Percentiles rank a stretch among this genome's conserved stretches.
These are phyloP conservation scores for Coenobita brevimanus DNA, from an alignment of 1,140 invertebrate species.

Conservation along the genomic window DNA sequence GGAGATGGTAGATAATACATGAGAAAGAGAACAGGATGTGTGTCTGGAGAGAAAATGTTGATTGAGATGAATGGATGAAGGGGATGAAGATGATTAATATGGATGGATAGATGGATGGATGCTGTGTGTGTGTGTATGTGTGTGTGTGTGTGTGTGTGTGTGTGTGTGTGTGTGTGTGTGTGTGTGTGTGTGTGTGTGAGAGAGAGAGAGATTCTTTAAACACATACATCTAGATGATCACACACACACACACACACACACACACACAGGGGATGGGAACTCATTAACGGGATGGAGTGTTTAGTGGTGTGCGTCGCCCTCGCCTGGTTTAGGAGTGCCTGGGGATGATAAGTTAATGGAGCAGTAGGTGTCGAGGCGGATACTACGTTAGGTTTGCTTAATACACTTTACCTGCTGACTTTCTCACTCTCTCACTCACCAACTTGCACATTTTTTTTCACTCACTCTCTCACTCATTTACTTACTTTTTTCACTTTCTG, in stretches of 20 bases:
- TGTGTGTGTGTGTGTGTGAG: neutral
- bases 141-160: neutral
- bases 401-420: too few relatives aligned
- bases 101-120: too few relatives aligned
- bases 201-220: neutral
- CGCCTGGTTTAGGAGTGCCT: conserved; percentile 50
- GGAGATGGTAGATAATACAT: neutral
- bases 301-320: conserved; percentile 43
- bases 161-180: conserved; percentile 24
- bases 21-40: neutral
- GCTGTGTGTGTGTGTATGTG: neutral
- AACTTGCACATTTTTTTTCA: too few relatives aligned
- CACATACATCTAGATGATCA: conserved; percentile 2
- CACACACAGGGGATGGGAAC: conserved; percentile 23
- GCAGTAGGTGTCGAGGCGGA: too few relatives aligned
- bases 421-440: too few relatives aligned
- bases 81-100: too few relatives aligned
- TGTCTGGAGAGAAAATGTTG: neutral
- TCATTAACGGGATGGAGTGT: conserved; percentile 64
- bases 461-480: too few relatives aligned
- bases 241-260: conserved; percentile 36
- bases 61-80: neutral
- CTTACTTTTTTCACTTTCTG: too few relatives aligned
- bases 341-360: conserved; percentile 59
- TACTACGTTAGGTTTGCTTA: too few relatives aligned